Evolutionary conservation across 2,797 vertebrate genomes (phyloP).

Genomic region (Chelmon rostratus): DNA sequence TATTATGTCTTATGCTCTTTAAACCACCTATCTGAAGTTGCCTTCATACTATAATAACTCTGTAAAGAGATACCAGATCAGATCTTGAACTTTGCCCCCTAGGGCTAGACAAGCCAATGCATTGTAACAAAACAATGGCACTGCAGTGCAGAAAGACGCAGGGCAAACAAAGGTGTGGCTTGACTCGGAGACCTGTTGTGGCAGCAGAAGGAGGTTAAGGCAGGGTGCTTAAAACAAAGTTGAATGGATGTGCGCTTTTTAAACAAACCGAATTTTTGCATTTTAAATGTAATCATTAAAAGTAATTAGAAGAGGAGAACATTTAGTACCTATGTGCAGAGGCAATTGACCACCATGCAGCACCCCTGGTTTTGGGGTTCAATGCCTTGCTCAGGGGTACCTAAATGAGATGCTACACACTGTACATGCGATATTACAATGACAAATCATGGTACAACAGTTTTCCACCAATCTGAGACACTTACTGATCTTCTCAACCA

Average conservation of each 20-base stretch:
- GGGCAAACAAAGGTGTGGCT: slow-evolving; percentile 81
- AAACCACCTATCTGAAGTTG: slow-evolving; percentile 19
- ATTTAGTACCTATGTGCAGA: background rate
- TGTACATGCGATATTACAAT: background rate
- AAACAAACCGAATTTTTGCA: background rate
- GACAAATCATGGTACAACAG: background rate
- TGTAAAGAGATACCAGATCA: slow-evolving; percentile 46
- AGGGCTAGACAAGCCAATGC: slow-evolving; percentile 37
- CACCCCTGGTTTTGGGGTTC: background rate
- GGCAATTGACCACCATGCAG: background rate
- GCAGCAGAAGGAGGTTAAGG: slow-evolving; percentile 9
- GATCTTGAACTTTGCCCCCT: slow-evolving; percentile 71
- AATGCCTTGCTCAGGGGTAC: background rate
- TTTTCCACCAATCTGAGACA: slow-evolving; percentile 45
- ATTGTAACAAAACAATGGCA: slow-evolving; percentile 72
- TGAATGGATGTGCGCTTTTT: background rate
- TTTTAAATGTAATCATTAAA: slow-evolving; percentile 13
- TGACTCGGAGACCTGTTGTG: slow-evolving; percentile 30
- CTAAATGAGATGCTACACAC: background rate
- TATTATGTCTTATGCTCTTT: slow-evolving; percentile 49
- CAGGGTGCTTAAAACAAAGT: background rate
- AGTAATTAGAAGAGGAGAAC: background rate
- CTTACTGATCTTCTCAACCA: slow-evolving; percentile 97
- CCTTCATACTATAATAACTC: background rate
- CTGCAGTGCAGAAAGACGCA: slow-evolving; percentile 52